These are phyloP conservation scores for Margaritifera margaritifera DNA, from an alignment of 2,888 invertebrate genomes.

Conservation along the genomic window DNA sequence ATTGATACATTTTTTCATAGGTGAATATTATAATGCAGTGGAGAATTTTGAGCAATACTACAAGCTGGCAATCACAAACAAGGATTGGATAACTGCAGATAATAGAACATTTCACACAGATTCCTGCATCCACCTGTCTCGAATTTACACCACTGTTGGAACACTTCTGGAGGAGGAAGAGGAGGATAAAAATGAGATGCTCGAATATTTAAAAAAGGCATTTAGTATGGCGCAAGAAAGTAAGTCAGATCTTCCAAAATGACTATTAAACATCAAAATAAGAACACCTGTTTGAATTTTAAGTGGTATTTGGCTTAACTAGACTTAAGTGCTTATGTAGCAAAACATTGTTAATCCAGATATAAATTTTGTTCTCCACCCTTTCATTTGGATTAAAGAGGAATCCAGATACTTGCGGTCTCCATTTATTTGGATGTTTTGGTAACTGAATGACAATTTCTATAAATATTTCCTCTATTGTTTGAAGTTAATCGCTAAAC, in stretches of 20 bases:
- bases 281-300: too few species aligned
- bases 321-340: too few species aligned
- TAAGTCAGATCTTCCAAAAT: slow-evolving; percentile 31
- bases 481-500: too few species aligned
- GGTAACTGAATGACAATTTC: too few species aligned
- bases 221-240: slow-evolving; percentile 69
- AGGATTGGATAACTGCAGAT: slow-evolving; percentile 60
- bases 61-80: slow-evolving; percentile 52
- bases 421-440: too few species aligned
- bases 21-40: slow-evolving; percentile 60
- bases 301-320: too few species aligned
- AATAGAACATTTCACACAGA: slow-evolving; percentile 59
- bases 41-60: slow-evolving; percentile 70
- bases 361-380: too few species aligned
- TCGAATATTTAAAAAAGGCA: slow-evolving; percentile 66
- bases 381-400: too few species aligned
- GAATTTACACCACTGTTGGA: slow-evolving; percentile 66
- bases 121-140: slow-evolving; percentile 64
- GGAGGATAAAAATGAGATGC: slow-evolving; percentile 44
- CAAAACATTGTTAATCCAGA: too few species aligned
- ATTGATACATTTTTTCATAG: slow-evolving; percentile 39
- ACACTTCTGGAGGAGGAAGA: slow-evolving; percentile 42
- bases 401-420: too few species aligned
- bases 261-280: too few species aligned
- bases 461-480: too few species aligned